phyloP scores from a whole-genome alignment of 64 coral and sea anemone genomes.

The Actinia tenebrosa region DNA sequence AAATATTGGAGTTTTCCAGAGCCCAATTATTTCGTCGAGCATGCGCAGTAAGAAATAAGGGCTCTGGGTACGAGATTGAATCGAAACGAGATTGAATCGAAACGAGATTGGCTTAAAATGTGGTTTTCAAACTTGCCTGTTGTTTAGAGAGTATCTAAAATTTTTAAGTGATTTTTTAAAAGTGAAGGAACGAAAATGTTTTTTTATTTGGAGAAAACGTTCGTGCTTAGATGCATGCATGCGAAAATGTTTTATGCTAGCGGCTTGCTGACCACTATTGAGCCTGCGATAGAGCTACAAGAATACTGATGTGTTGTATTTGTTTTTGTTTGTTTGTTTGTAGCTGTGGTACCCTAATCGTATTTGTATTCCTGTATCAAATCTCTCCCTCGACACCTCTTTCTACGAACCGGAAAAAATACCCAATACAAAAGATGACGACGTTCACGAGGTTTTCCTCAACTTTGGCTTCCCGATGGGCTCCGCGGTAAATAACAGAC shows the following conservation, averaged over 20 bases:
- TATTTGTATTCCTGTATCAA: slow-evolving; percentile 16
- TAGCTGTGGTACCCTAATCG: slow-evolving; percentile 9
- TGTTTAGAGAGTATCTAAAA: no score
- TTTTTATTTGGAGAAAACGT: no score
- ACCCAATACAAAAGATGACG: slow-evolving; percentile 23
- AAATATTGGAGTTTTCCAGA: no score
- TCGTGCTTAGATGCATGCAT: background rate
- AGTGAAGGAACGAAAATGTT: no score
- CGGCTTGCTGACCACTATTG: background rate
- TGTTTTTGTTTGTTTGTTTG: background rate
- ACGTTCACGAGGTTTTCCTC: slow-evolving; percentile 35
- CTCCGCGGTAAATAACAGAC: slow-evolving; percentile 1
- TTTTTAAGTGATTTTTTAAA: no score
- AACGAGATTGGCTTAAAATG: no score
- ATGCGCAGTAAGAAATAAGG: no score
- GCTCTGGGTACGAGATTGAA: no score
- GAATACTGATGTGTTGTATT: background rate
- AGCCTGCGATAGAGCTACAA: background rate
- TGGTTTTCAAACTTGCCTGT: no score
- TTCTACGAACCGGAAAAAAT: slow-evolving; percentile 30
- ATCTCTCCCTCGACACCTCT: slow-evolving; percentile 15
- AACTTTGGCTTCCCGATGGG: slow-evolving; percentile 36
- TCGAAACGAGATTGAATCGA: no score
- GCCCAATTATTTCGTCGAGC: no score
- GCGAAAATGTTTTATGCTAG: background rate